These are phyloP conservation scores for Brotogeris chrysoptera DNA, from an alignment of 2,797 vertebrate species.

Conservation along the genomic window DNA sequence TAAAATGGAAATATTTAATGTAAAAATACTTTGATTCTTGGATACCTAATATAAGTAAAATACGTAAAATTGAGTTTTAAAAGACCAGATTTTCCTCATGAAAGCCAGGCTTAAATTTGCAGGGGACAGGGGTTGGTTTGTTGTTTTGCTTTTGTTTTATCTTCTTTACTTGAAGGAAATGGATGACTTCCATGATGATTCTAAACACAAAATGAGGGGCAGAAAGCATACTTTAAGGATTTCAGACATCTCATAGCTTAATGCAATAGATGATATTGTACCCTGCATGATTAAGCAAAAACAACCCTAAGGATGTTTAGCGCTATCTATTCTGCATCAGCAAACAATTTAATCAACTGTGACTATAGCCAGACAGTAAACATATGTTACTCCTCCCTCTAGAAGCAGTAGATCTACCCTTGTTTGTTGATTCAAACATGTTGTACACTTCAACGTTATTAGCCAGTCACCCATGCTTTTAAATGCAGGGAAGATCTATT, in stretches of 20 bases:
- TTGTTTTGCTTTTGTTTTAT: background rate
- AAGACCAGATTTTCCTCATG: background rate
- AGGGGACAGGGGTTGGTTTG: fast-evolving
- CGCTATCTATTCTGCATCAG: background rate
- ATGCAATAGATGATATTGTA: background rate
- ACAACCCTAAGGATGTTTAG: background rate
- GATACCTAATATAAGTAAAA: background rate
- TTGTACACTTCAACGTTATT: background rate
- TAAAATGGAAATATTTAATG: background rate
- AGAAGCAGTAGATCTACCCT: constrained; percentile 33
- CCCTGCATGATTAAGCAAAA: background rate
- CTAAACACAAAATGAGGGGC: background rate
- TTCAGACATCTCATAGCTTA: background rate
- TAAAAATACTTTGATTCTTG: background rate
- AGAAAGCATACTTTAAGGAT: background rate
- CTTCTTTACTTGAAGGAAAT: background rate
- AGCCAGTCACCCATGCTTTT: constrained; percentile 14
- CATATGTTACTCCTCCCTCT: constrained; percentile 13
- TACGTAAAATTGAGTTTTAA: background rate
- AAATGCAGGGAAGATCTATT: constrained; percentile 3
- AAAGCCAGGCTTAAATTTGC: background rate
- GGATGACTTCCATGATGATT: background rate
- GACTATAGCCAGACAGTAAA: constrained; percentile 29
- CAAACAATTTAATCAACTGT: constrained; percentile 45
- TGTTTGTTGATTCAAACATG: constrained; percentile 28